Percentiles rank a stretch among this genome's conserved stretches.
Evolutionary conservation across 2,888 invertebrate species (phyloP).

Genomic region (Pemphredon lugubris): DNA sequence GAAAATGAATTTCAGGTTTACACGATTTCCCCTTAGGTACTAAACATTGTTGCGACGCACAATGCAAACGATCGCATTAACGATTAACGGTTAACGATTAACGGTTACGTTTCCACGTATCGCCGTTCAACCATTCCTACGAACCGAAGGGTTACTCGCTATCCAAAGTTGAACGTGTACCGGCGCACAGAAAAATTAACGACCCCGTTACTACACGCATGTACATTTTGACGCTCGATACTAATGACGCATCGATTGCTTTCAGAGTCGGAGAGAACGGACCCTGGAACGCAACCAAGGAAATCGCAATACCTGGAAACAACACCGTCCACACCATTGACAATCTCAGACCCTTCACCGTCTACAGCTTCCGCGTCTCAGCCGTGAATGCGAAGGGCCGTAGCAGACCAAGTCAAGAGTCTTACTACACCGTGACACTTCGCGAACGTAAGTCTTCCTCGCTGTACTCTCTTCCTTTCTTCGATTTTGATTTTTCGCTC

Average conservation of each 20-base stretch:
- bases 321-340: constrained; percentile 86
- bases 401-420: constrained; percentile 86
- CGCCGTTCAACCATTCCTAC: too few species aligned
- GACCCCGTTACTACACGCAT: too few species aligned
- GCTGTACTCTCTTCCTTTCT: too few species aligned
- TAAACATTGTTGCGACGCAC: too few species aligned
- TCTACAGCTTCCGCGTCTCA: constrained; percentile 88
- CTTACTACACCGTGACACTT: constrained; percentile 88
- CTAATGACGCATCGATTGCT: constrained; percentile 59
- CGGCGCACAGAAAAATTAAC: too few species aligned
- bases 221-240: not conserved
- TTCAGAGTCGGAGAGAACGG: constrained; percentile 87
- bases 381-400: constrained; percentile 88
- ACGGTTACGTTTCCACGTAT: too few species aligned
- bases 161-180: too few species aligned
- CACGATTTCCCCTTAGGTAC: not conserved
- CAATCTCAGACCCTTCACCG: constrained; percentile 87
- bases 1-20: too few species aligned
- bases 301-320: constrained; percentile 85
- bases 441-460: constrained; percentile 85
- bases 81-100: too few species aligned
- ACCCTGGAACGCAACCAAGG: constrained; percentile 85
- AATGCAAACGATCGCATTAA: too few species aligned
- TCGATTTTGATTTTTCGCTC: too few species aligned
- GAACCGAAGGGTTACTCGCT: too few species aligned